Evolutionary conservation across 1,140 invertebrate species (phyloP).

Genomic region (Drosophila nebulosa): DNA sequence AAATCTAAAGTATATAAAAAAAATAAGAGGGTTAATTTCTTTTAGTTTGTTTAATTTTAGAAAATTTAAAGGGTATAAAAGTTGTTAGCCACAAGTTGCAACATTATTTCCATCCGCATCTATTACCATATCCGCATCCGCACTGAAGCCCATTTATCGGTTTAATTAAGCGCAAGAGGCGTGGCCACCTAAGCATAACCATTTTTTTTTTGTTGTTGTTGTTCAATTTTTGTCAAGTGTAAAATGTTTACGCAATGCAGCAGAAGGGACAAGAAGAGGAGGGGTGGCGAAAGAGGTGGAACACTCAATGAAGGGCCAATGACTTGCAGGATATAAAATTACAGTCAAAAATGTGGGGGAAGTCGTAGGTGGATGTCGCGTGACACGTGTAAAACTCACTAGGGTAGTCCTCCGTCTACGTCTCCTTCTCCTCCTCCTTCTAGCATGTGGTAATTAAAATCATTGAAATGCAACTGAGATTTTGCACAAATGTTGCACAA

Average conservation of each 20-base stretch:
- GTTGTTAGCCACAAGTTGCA: not conserved
- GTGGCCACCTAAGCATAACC: slow-evolving; percentile 55
- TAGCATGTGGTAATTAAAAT: slow-evolving; percentile 27
- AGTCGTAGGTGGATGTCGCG: not conserved
- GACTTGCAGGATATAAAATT: slow-evolving; percentile 41
- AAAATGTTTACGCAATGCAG: slow-evolving; percentile 41
- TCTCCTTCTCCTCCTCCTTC: not conserved
- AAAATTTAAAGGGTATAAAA: too few relatives aligned
- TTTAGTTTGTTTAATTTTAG: too few relatives aligned
- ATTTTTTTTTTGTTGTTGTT: slow-evolving; percentile 19
- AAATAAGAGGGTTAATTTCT: too few relatives aligned
- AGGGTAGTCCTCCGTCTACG: not conserved
- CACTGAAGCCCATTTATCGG: slow-evolving; percentile 55
- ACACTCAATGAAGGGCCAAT: slow-evolving; percentile 35
- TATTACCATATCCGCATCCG: slow-evolving; percentile 49
- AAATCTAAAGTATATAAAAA: too few relatives aligned
- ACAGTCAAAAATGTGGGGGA: too few relatives aligned
- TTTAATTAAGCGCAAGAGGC: slow-evolving; percentile 69
- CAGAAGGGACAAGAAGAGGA: not conserved
- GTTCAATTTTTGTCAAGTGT: slow-evolving; percentile 14
- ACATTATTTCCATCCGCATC: slow-evolving; percentile 6
- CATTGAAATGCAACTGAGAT: slow-evolving; percentile 15
- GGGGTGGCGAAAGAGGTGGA: not conserved
- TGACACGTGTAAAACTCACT: slow-evolving; percentile 14
- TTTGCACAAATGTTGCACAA: slow-evolving; percentile 11